These are phyloP conservation scores for Coelinius sp. DNA, from an alignment of 2,888 invertebrate genomes.

Conservation along the genomic window DNA sequence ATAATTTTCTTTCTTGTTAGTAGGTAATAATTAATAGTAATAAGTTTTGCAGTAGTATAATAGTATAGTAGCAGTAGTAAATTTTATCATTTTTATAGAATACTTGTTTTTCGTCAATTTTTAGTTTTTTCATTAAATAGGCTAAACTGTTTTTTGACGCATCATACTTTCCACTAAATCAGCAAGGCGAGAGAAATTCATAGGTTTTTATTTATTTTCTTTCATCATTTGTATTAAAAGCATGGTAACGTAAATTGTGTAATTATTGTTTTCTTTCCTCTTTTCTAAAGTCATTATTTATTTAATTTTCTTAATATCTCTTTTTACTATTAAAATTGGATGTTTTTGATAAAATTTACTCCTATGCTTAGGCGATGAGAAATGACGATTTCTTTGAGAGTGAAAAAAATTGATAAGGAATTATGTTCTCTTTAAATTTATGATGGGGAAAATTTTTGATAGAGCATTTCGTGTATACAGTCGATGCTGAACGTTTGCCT, in stretches of 20 bases:
- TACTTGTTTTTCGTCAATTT: constrained; percentile 39
- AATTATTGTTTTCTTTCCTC: constrained; percentile 15
- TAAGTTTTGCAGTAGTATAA: constrained; percentile 43
- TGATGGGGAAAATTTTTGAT: neutral
- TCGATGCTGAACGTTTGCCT: too few species aligned
- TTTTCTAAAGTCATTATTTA: constrained; percentile 38
- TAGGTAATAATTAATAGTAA: constrained; percentile 41
- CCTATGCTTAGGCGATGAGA: constrained; percentile 24
- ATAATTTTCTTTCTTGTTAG: constrained; percentile 42
- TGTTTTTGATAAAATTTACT: constrained; percentile 23
- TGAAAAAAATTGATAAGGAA: constrained; percentile 20
- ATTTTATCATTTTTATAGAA: constrained; percentile 51
- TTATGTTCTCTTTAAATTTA: neutral
- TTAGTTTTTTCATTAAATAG: constrained; percentile 45
- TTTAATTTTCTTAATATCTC: constrained; percentile 30
- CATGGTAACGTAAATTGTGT: constrained; percentile 56
- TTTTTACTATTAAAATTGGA: constrained; percentile 17
- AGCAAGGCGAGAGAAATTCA: constrained; percentile 62
- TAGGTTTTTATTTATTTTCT: constrained; percentile 48
- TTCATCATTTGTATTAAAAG: constrained; percentile 52
- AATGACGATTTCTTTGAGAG: constrained; percentile 21
- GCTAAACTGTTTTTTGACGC: constrained; percentile 58
- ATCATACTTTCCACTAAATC: constrained; percentile 54
- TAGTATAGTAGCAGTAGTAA: constrained; percentile 51
- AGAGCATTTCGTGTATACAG: neutral